A percentile compares a stretch with the other conserved stretches of the same genome.
phyloP scores from a whole-genome alignment of 2,888 invertebrate genomes.

The Cosmorhoe ocellata region DNA sequence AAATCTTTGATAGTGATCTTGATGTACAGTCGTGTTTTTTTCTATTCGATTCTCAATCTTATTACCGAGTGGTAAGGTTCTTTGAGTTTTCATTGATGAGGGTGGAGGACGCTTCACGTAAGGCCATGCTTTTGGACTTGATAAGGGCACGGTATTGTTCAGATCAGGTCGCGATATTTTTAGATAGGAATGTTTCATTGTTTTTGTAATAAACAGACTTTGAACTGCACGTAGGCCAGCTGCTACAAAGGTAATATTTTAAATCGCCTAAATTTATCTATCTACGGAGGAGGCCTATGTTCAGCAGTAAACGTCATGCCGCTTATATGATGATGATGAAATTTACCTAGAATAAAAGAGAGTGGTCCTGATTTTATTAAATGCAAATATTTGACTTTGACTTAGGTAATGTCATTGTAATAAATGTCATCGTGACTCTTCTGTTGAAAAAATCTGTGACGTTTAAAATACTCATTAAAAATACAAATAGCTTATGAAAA shows the following conservation, averaged over 20 bases:
- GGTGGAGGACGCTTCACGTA: constrained; percentile 29
- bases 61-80: constrained; percentile 14
- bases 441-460: no score
- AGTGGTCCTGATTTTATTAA: no score
- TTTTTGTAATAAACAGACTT: constrained; percentile 27
- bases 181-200: constrained; percentile 26
- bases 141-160: constrained; percentile 46
- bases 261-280: no score
- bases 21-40: constrained; percentile 51
- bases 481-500: no score
- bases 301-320: no score
- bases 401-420: no score
- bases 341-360: no score
- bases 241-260: neutral
- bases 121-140: constrained; percentile 34
- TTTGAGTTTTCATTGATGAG: constrained; percentile 15
- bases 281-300: no score
- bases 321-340: no score
- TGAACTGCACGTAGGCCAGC: neutral
- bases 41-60: constrained; percentile 24
- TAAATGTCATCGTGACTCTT: no score
- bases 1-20: constrained; percentile 76
- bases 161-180: constrained; percentile 38
- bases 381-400: no score
- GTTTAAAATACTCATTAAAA: no score